Base-by-base conservation (phyloP, 2,797 vertebrate genomes). In the Leptoclinus maculatus region DNA sequence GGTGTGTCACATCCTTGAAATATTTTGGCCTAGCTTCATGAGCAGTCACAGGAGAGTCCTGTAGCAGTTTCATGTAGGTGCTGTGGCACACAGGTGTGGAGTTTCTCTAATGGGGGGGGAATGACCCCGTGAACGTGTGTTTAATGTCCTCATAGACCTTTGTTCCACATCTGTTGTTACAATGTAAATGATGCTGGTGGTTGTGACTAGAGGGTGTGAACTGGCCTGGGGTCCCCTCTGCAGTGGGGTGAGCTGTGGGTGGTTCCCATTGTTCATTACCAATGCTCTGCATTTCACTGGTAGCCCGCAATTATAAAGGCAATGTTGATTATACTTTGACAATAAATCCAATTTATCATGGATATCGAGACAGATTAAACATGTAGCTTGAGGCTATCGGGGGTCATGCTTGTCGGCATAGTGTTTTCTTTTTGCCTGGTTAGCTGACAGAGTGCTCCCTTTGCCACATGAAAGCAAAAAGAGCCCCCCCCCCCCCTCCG, bases 1-100 rank as follows among this genome's bases (percentile, higher is more conserved):
- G 92, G 92, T 91, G 92, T 93, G 94, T 87, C 89, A 78, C 90
- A 84, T 90, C 85, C 58, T 66, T 83, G 57, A 78, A 83, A 91
- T 92, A 89, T 78, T 93, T 93, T 58, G 47, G 65, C 21, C 60
- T 88, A 47, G 45, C 71, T 87, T 85, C 56, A 71, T 72, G 69
- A 71, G 54, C 21, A 74, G 77, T 59, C 25, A n/a, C 64, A 41
- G 21, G 16, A 66, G 63, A 72, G 36, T 68, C 43, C 25, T 67
- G 16, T 43, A 4, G 47, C 27, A 77, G 82, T 90, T 82, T 88
- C 84, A 83, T 64, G 10, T 54, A 2, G 68, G 45, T 53, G 45
- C 57, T 80, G 29, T 80, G 29, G 1, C 63, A 71, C 67, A 71
- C 34, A 64, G 65, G 74, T 83, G 69, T 84, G 54, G 60, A 76